Evolutionary conservation across 2,888 invertebrate species (phyloP).

Genomic region (Polyploca ridens): DNA sequence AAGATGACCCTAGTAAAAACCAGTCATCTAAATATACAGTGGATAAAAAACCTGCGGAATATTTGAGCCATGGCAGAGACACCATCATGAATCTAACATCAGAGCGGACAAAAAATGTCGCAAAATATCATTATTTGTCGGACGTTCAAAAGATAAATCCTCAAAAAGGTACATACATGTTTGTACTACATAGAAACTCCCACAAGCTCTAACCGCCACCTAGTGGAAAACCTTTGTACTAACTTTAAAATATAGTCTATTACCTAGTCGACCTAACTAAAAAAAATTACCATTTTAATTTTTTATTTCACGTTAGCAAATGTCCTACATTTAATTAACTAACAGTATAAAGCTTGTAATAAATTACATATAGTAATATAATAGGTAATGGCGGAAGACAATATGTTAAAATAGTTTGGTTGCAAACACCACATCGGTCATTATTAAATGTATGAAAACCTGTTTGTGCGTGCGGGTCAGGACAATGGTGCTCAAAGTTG

Average conservation of each 20-base stretch:
- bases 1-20: too few species aligned
- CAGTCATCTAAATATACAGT: too few species aligned
- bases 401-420: background rate
- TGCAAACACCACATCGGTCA: conserved; percentile 45
- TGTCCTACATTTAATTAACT: background rate
- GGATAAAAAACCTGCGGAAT: too few species aligned
- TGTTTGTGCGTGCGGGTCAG: conserved; percentile 66
- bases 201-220: background rate
- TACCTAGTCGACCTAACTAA: too few species aligned
- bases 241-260: background rate
- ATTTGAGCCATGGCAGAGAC: too few species aligned
- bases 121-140: too few species aligned
- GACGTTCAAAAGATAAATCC: too few species aligned
- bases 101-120: too few species aligned
- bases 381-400: background rate
- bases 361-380: background rate
- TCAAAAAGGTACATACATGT: too few species aligned
- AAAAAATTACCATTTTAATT: background rate
- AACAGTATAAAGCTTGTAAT: background rate
- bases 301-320: background rate
- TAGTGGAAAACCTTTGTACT: background rate
- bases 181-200: too few species aligned
- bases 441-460: conserved; percentile 71
- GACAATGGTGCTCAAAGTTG: conserved; percentile 61
- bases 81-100: too few species aligned